Conservation (phyloP, 2,797 vertebrate genomes). For the Natrix natrix region DNA sequence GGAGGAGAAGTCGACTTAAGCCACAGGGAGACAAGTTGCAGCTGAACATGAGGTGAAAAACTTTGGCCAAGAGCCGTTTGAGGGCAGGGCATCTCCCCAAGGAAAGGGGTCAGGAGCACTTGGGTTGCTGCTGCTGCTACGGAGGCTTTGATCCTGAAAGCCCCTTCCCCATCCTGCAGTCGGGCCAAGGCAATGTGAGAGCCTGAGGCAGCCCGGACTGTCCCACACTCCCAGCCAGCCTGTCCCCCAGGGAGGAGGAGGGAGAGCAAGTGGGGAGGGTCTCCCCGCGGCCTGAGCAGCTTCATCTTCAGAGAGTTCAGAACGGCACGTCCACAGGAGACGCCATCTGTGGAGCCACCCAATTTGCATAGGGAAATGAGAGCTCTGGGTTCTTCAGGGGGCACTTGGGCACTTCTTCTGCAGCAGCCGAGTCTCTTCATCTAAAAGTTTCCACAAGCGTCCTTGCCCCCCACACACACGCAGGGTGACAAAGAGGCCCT, state of each 20-base stretch:
- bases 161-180: no score
- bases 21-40: neutral
- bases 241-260: neutral
- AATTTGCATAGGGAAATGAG: neutral
- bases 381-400: neutral
- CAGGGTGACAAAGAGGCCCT: neutral
- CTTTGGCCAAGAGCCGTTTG: neutral
- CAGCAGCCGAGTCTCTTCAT: neutral
- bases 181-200: rapidly evolving
- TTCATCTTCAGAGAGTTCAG: neutral
- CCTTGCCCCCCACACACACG: neutral
- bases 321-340: neutral
- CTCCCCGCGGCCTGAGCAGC: neutral
- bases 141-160: neutral
- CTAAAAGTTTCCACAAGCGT: neutral
- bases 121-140: neutral
- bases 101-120: neutral
- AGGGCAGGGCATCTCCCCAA: neutral
- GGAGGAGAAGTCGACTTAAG: neutral
- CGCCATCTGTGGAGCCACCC: neutral
- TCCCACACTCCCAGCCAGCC: neutral
- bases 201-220: no score
- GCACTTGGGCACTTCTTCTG: neutral
- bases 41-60: neutral
- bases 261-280: neutral